A percentile compares a stretch with the other conserved stretches of the same genome.
Conservation (phyloP, 2,888 invertebrate genomes). For the Drosophila dives region DNA sequence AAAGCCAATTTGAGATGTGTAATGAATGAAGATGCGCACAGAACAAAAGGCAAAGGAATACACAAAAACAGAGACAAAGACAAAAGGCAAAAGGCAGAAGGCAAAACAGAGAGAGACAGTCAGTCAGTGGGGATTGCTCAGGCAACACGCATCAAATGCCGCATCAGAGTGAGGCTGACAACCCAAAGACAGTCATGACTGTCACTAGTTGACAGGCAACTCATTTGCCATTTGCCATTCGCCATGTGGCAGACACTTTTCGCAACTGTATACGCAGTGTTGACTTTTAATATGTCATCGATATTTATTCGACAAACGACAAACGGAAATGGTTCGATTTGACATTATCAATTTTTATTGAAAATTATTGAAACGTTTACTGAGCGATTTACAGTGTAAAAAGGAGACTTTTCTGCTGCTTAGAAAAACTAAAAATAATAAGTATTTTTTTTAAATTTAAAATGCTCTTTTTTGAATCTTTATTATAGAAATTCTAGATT, state of each 20-base stretch:
- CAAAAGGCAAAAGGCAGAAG: slow-evolving; percentile 1
- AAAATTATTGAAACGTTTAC: neutral
- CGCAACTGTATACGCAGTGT: neutral
- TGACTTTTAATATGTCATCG: slow-evolving; percentile 12
- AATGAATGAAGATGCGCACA: slow-evolving; percentile 65
- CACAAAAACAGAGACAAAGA: neutral
- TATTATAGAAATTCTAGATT: too few relatives aligned
- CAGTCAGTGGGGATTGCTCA: slow-evolving; percentile 2
- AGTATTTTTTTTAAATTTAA: too few relatives aligned
- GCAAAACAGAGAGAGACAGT: neutral
- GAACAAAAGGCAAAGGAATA: slow-evolving; percentile 17
- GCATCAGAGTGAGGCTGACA: slow-evolving; percentile 39
- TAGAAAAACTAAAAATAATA: too few relatives aligned
- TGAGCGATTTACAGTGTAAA: too few relatives aligned
- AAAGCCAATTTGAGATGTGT: slow-evolving; percentile 68
- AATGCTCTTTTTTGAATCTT: too few relatives aligned
- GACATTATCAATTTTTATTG: neutral
- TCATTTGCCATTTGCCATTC: slow-evolving; percentile 2
- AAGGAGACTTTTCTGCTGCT: too few relatives aligned
- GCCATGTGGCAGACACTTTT: slow-evolving; percentile 5
- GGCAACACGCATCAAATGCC: slow-evolving; percentile 14
- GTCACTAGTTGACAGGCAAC: neutral
- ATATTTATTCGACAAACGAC: slow-evolving; percentile 22
- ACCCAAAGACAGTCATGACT: slow-evolving; percentile 25
- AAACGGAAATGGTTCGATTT: neutral